Percentiles rank a stretch among this genome's conserved stretches.
Conservation (phyloP, 1,140 invertebrate genomes). For the Diorhabda carinulata region DNA sequence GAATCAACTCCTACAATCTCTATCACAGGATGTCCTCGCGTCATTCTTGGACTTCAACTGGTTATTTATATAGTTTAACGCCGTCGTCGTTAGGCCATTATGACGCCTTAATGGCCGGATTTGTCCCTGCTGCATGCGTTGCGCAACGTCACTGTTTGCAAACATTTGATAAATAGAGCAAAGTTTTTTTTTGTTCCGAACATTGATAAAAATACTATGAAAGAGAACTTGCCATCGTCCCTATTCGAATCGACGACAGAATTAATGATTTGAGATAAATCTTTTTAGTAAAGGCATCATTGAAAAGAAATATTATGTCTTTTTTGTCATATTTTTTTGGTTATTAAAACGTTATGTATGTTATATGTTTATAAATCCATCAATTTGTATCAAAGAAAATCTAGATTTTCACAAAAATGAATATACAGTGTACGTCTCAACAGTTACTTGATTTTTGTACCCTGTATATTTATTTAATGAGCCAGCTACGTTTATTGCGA, state of each 20-base stretch:
- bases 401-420: too few species aligned
- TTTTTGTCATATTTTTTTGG: too few species aligned
- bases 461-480: too few species aligned
- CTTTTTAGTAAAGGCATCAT: neutral
- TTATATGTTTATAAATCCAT: too few species aligned
- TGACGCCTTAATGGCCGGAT: conserved; percentile 48
- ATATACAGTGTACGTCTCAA: too few species aligned
- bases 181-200: conserved; percentile 28
- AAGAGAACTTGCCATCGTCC: neutral
- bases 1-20: conserved; percentile 9
- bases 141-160: conserved; percentile 44
- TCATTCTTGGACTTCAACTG: conserved; percentile 29
- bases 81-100: conserved; percentile 45
- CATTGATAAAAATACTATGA: neutral
- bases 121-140: conserved; percentile 41
- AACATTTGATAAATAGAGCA: conserved; percentile 46
- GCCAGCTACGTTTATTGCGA: too few species aligned
- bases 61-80: conserved; percentile 48
- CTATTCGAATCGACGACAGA: neutral
- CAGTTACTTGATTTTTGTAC: too few species aligned
- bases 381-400: too few species aligned
- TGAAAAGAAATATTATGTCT: too few species aligned
- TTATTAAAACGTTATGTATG: too few species aligned
- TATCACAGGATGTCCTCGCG: conserved; percentile 36
- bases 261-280: neutral